phyloP scores from a whole-genome alignment of 1,140 invertebrate genomes.

The Aplysia californica region DNA sequence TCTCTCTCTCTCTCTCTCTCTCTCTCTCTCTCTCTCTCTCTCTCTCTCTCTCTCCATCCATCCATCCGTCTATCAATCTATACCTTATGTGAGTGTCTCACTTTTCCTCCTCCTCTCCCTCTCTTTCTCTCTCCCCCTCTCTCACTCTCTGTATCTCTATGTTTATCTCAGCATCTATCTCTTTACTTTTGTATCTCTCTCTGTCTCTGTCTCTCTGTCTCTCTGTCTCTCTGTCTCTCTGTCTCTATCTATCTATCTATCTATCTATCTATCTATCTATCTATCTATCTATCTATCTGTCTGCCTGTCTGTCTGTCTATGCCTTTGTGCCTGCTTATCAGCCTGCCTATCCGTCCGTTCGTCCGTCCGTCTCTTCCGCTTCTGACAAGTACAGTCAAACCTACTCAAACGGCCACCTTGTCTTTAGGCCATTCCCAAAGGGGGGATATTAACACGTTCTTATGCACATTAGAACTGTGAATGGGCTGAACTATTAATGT shows the following conservation, averaged over 20 bases:
- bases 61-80: background rate
- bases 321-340: too few relatives aligned
- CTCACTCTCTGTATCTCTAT: background rate
- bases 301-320: background rate
- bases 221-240: background rate
- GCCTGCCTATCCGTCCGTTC: too few relatives aligned
- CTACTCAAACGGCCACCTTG: too few relatives aligned
- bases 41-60: conserved; percentile 24
- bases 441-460: too few relatives aligned
- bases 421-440: too few relatives aligned
- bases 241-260: background rate
- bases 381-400: background rate
- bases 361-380: background rate
- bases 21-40: conserved; percentile 24
- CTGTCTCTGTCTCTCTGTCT: background rate
- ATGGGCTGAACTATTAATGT: too few relatives aligned
- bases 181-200: background rate
- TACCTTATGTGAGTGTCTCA: conserved; percentile 2
- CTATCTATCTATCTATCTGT: background rate
- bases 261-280: conserved; percentile 11
- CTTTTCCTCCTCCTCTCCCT: conserved; percentile 13
- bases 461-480: too few relatives aligned
- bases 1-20: conserved; percentile 28
- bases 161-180: background rate
- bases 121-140: background rate